phyloP scores from a whole-genome alignment of 1,140 invertebrate genomes.

The Mycetomoellerius zeteki region DNA sequence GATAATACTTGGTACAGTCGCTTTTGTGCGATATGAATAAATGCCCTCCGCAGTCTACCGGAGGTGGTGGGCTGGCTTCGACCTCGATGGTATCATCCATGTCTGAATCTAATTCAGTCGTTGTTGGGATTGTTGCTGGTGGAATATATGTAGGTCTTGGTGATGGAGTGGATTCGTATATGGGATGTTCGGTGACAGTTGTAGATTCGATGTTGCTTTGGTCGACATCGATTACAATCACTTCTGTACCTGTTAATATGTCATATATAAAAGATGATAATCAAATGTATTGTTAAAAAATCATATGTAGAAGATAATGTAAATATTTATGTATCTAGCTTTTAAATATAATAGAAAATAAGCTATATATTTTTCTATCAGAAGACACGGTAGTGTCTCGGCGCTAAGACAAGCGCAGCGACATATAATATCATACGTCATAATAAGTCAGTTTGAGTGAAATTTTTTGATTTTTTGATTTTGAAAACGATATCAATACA shows the following conservation, averaged over 20 bases:
- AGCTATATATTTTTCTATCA: background rate
- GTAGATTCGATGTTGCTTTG: slow-evolving; percentile 25
- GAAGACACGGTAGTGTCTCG: background rate
- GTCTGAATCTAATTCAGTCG: slow-evolving; percentile 52
- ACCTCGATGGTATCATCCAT: slow-evolving; percentile 80
- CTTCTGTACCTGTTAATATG: slow-evolving; percentile 25
- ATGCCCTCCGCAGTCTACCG: slow-evolving; percentile 87
- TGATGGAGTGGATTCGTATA: slow-evolving; percentile 60
- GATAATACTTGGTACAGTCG: slow-evolving; percentile 93
- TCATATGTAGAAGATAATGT: background rate
- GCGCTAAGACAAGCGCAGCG: too few species aligned
- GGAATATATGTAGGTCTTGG: slow-evolving; percentile 68
- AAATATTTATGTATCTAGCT: too few species aligned
- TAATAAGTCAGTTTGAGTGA: background rate
- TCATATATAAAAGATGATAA: background rate
- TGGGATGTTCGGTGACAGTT: slow-evolving; percentile 47
- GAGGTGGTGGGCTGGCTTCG: slow-evolving; percentile 72
- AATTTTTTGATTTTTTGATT: slow-evolving; percentile 61
- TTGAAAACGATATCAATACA: slow-evolving; percentile 38
- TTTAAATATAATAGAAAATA: background rate
- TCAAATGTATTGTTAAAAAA: background rate
- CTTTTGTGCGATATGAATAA: slow-evolving; percentile 89
- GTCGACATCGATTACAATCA: slow-evolving; percentile 31
- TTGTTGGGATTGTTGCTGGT: slow-evolving; percentile 28
- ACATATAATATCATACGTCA: too few species aligned